Evolutionary conservation across 2,888 invertebrate species (phyloP).

Genomic region (Phragmatobia fuliginosa): DNA sequence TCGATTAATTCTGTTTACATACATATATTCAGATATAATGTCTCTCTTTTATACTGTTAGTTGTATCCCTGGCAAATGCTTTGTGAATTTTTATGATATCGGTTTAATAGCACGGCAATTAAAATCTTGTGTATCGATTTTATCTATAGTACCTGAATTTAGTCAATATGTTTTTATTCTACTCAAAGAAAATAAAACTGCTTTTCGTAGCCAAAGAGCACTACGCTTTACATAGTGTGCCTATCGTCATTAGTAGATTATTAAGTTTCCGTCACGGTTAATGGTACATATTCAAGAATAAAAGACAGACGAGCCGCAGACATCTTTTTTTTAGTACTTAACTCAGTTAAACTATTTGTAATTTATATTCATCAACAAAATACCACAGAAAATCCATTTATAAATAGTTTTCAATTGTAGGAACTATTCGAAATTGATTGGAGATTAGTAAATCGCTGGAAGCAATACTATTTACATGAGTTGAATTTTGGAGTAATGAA

Average conservation of each 20-base stretch:
- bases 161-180: neutral
- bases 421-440: constrained; percentile 33
- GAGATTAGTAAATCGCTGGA: constrained; percentile 36
- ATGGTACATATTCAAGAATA: neutral
- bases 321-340: neutral
- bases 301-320: neutral
- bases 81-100: neutral
- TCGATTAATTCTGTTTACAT: no score
- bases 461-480: constrained; percentile 27
- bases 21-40: no score
- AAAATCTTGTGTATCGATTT: no score
- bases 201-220: neutral
- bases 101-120: neutral
- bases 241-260: neutral
- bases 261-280: neutral
- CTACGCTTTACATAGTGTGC: neutral
- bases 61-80: neutral
- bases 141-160: neutral
- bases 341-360: neutral
- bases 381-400: neutral
- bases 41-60: no score
- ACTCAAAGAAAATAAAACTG: neutral
- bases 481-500: constrained; percentile 36
- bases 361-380: neutral
- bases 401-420: neutral